Evolutionary conservation across 2,888 invertebrate species (phyloP), one percentile per base, ranked within the genome.

Genomic region (Operophtera brumata): DNA sequence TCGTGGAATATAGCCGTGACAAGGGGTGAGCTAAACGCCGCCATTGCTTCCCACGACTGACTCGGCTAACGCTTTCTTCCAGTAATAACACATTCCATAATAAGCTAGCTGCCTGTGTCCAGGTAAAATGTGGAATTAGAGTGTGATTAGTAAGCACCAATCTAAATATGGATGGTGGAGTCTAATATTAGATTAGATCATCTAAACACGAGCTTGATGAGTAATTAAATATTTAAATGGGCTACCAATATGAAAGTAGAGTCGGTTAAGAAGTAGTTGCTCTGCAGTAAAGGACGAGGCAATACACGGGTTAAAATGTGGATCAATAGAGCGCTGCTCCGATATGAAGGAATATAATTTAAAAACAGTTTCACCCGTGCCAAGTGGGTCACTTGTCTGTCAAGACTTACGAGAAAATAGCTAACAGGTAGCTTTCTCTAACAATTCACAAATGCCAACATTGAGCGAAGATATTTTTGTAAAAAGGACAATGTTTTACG

Each of bases 381-480:
- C 87, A 87, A 87, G 73, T 87, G 70, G 87, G 87, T 84, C 84
- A 82, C 75, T 73, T 73, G 78, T 78, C 78, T 72, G 71, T 76
- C 79, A 75, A 72, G 75, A 70, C 67, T 70, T 71, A 69, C 59
- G 64, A 71, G 71, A 71, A 77, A 78, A 75, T 67, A 70, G 59
- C 62, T 61, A 67, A 65, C 65, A 69, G 70, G 67, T 69, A 63
- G 59, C 63, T 67, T 66, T 69, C 64, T 67, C 61, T 69, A 62
- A 66, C 61, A 67, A 68, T 63, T 62, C 50, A 50, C 54, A 56
- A 62, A 65, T 57, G 59, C 61, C 43, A 59, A 65, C 63, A 55
- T 56, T 59, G 62, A 65, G 66, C 57, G 46, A 14, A 34, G 56
- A 49, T 61, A 57, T 62, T 61, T 66, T 55, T 43, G 65, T 54